Conservation (phyloP, 2,888 invertebrate genomes). For the Hoplodrina blanda region DNA sequence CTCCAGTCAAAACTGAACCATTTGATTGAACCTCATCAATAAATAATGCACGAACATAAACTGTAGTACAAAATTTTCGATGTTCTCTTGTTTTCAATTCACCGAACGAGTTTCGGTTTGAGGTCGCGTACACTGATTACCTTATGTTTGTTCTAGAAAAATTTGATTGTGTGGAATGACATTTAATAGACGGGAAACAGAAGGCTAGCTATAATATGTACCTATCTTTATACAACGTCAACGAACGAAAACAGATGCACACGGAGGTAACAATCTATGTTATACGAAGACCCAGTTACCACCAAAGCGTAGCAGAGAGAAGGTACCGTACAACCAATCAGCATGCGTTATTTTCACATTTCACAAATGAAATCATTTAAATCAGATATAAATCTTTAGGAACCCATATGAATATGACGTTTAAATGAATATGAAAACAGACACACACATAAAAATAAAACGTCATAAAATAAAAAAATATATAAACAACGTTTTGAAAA, state of each 20-base stretch:
- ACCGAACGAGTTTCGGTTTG: constrained; percentile 27
- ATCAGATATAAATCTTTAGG: too few relatives aligned
- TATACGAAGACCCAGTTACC: background rate
- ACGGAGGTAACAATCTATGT: background rate
- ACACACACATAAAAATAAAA: too few relatives aligned
- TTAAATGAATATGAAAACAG: too few relatives aligned
- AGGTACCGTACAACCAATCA: too few relatives aligned
- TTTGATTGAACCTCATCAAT: constrained; percentile 33
- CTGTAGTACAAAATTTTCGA: constrained; percentile 6
- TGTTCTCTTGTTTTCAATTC: constrained; percentile 29
- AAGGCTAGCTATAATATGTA: too few relatives aligned
- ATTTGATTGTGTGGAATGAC: constrained; percentile 27
- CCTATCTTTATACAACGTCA: too few relatives aligned
- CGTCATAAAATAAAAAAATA: too few relatives aligned
- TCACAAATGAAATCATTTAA: too few relatives aligned
- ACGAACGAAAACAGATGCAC: background rate
- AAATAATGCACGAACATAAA: constrained; percentile 35
- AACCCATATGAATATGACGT: too few relatives aligned
- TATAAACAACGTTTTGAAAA: too few relatives aligned
- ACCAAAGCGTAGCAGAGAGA: background rate
- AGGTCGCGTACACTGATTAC: constrained; percentile 31
- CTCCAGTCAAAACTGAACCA: constrained; percentile 16
- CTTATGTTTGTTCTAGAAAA: constrained; percentile 43
- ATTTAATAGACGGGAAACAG: background rate
- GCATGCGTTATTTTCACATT: too few relatives aligned